Evolutionary conservation across 2,888 invertebrate species (phyloP).

Genomic region (Meloe dianella): DNA sequence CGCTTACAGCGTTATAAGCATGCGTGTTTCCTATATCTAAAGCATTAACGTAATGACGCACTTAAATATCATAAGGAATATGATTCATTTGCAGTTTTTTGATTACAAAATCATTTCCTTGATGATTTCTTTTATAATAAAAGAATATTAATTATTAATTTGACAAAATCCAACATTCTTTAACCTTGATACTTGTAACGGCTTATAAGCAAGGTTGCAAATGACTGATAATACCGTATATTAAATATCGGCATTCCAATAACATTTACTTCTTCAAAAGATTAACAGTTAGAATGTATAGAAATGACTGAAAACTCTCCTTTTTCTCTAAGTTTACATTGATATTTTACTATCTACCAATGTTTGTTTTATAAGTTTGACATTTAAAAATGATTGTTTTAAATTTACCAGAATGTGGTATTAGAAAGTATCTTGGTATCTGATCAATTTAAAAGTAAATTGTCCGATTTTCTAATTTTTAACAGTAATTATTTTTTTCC

Average conservation of each 20-base stretch:
- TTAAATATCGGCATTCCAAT: neutral
- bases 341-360: neutral
- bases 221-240: neutral
- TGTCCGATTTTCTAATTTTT: neutral
- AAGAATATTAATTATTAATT: neutral
- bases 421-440: neutral
- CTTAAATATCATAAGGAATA: too few relatives aligned
- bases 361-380: slow-evolving; percentile 1
- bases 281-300: too few relatives aligned
- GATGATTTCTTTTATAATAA: neutral
- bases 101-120: neutral
- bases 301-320: neutral
- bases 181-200: neutral
- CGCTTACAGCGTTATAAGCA: too few relatives aligned
- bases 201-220: neutral
- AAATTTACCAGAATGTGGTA: neutral
- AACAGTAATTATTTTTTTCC: neutral
- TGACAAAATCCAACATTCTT: neutral
- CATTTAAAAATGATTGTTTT: neutral
- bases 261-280: neutral
- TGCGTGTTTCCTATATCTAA: too few relatives aligned
- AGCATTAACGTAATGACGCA: too few relatives aligned
- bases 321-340: neutral
- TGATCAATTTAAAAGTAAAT: neutral
- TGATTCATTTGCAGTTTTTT: too few relatives aligned